Percentiles rank a stretch among this genome's conserved stretches.
phyloP scores from a whole-genome alignment of 2,888 invertebrate genomes.

The Mimumesa dahlbomi region DNA sequence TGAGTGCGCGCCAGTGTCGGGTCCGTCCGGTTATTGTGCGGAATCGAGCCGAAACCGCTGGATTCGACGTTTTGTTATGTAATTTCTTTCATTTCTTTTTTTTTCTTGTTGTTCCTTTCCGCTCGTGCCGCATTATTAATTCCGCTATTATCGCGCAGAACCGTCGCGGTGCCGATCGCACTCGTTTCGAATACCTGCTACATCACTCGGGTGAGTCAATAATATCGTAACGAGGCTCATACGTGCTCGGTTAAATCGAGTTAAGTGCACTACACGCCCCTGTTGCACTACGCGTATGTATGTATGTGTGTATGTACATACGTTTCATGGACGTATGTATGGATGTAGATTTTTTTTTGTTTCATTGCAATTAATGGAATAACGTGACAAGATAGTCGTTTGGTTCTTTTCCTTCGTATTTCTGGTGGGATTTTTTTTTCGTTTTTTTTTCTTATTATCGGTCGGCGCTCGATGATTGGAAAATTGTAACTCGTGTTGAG shows the following conservation, averaged over 20 bases:
- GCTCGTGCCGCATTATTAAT: not conserved
- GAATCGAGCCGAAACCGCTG: constrained; percentile 51
- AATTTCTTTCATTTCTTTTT: too few relatives aligned
- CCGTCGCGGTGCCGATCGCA: too few relatives aligned
- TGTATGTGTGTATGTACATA: not conserved
- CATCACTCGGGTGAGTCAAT: constrained; percentile 35
- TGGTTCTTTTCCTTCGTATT: too few relatives aligned
- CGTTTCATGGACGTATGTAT: not conserved
- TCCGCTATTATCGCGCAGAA: too few relatives aligned
- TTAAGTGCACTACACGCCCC: too few relatives aligned
- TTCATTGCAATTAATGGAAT: not conserved
- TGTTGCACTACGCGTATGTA: too few relatives aligned
- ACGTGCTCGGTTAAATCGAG: constrained; percentile 1
- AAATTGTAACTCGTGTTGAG: too few relatives aligned
- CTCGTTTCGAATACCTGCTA: constrained; percentile 6
- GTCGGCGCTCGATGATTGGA: too few relatives aligned
- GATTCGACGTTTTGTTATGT: constrained; percentile 45
- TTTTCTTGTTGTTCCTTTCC: too few relatives aligned
- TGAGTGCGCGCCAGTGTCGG: constrained; percentile 50
- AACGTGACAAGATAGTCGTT: too few relatives aligned
- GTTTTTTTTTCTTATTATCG: too few relatives aligned
- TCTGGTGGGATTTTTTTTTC: too few relatives aligned
- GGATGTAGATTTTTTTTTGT: not conserved
- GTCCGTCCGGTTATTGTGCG: constrained; percentile 48
- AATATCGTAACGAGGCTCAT: not conserved